These are phyloP conservation scores for Nymphalis c-album DNA, from an alignment of 2,888 invertebrate species.

Conservation along the genomic window DNA sequence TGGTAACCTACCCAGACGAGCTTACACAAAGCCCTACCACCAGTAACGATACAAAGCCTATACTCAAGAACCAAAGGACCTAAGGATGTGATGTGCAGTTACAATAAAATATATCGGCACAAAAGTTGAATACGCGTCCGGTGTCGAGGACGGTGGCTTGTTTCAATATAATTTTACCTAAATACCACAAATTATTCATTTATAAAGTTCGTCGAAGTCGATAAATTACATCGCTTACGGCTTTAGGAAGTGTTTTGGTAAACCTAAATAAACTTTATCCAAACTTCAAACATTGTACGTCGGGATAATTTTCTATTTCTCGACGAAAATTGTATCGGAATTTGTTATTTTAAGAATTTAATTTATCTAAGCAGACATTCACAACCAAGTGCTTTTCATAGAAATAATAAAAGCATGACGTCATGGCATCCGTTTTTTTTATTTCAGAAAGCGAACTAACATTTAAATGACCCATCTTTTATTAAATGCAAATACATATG, in stretches of 20 bases:
- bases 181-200: slow-evolving; percentile 5
- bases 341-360: slow-evolving; percentile 1
- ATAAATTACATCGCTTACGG: slow-evolving; percentile 17
- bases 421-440: too few species aligned
- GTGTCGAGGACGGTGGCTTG: not conserved
- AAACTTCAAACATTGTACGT: slow-evolving; percentile 14
- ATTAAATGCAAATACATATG: too few species aligned
- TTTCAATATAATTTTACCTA: not conserved
- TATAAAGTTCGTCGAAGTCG: not conserved
- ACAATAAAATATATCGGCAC: too few species aligned
- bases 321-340: not conserved
- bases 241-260: slow-evolving; percentile 15
- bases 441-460: too few species aligned
- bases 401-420: too few species aligned
- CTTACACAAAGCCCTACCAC: too few species aligned
- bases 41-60: too few species aligned
- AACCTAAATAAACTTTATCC: slow-evolving; percentile 27
- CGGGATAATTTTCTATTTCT: slow-evolving; percentile 12
- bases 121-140: not conserved
- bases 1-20: too few species aligned
- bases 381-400: too few species aligned
- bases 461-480: too few species aligned
- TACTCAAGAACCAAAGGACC: too few species aligned
- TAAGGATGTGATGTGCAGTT: too few species aligned
- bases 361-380: not conserved